Evolutionary conservation across 2,113 vertebrate species (phyloP).

Genomic region (Varanus salvator): DNA sequence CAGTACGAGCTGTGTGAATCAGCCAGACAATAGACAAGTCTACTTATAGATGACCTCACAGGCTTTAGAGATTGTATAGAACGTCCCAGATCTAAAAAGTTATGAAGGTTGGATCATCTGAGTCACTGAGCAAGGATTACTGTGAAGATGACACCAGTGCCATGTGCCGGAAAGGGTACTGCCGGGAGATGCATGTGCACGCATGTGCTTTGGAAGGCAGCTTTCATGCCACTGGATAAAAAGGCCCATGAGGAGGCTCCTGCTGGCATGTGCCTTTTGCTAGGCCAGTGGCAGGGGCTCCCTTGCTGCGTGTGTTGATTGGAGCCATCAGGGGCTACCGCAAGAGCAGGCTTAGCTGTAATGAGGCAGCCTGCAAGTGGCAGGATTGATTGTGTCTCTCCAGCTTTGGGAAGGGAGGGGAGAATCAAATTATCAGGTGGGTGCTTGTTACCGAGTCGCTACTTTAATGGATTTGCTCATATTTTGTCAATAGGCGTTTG

Average conservation of each 20-base stretch:
- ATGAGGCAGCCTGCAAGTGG: slow-evolving; percentile 48
- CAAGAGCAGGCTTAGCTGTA: slow-evolving; percentile 43
- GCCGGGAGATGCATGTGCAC: no score
- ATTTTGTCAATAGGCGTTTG: slow-evolving; percentile 76
- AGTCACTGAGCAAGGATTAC: background rate
- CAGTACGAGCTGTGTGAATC: slow-evolving; percentile 16
- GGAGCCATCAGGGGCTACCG: slow-evolving; percentile 33
- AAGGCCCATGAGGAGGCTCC: background rate
- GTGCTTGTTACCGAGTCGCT: slow-evolving; percentile 67
- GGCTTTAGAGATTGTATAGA: background rate
- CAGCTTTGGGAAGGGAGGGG: slow-evolving; percentile 65
- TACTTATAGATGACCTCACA: background rate
- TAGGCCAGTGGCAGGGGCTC: slow-evolving; percentile 29
- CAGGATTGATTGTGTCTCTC: slow-evolving; percentile 72
- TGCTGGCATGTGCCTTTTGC: slow-evolving; percentile 44
- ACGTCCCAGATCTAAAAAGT: background rate
- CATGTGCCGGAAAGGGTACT: background rate
- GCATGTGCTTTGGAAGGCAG: background rate
- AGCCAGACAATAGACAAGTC: background rate
- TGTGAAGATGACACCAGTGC: background rate
- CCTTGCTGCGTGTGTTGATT: slow-evolving; percentile 53
- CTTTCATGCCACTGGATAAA: slow-evolving; percentile 13
- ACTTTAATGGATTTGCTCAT: slow-evolving; percentile 76
- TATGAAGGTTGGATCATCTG: background rate
- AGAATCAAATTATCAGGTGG: slow-evolving; percentile 75